Conservation (phyloP, 2,797 vertebrate species). For the Hyperoplus lanceolatus region DNA sequence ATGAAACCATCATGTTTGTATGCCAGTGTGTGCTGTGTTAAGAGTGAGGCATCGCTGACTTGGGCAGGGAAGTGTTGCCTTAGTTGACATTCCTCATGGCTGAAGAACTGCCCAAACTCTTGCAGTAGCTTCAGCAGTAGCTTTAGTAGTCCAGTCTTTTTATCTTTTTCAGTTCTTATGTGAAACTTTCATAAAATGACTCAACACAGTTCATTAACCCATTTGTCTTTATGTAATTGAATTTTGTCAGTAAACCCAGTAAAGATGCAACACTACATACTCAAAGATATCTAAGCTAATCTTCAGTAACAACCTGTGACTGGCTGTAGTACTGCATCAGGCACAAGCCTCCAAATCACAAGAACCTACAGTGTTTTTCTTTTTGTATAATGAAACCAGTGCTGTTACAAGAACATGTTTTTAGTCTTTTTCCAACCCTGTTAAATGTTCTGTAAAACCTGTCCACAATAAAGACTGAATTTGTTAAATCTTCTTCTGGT, state of each 20-base stretch:
- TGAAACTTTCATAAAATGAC: constrained; percentile 12
- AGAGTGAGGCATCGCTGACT: background rate
- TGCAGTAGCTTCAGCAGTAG: constrained; percentile 21
- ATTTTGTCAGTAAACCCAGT: constrained; percentile 28
- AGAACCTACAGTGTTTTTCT: constrained; percentile 7
- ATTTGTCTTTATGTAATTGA: constrained; percentile 27
- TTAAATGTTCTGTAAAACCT: constrained; percentile 36
- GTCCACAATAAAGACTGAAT: constrained; percentile 70
- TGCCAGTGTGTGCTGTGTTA: constrained; percentile 6
- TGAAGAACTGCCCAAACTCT: constrained; percentile 10
- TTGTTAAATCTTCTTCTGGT: constrained; percentile 40
- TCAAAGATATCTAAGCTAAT: constrained; percentile 50
- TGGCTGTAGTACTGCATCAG: constrained; percentile 6
- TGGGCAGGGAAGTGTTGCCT: background rate
- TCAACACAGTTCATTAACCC: background rate
- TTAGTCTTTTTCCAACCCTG: constrained; percentile 33
- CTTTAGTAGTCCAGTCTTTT: constrained; percentile 16
- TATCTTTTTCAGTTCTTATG: constrained; percentile 5
- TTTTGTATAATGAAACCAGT: constrained; percentile 19
- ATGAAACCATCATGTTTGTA: background rate
- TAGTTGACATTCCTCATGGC: background rate
- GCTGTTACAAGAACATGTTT: constrained; percentile 33
- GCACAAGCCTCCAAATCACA: background rate
- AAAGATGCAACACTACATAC: constrained; percentile 58
- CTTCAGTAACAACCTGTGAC: constrained; percentile 3